phyloP scores from a whole-genome alignment of 2,888 invertebrate species.

The Chouioia cunea region DNA sequence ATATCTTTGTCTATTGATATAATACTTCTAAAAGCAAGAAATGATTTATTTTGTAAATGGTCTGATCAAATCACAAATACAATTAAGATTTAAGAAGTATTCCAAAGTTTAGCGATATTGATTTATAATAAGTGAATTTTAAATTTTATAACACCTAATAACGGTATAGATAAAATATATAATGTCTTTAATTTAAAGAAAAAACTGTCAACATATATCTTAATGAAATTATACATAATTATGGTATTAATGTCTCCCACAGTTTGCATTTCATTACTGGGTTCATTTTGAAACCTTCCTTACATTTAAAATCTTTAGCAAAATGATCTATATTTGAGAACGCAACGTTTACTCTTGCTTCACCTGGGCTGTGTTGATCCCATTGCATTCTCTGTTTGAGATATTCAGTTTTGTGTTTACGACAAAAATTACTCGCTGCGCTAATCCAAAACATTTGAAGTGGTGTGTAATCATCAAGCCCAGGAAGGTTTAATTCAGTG shows the following conservation, averaged over 20 bases:
- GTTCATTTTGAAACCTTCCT: conserved; percentile 73
- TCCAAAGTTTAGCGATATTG: too few relatives aligned
- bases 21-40: too few relatives aligned
- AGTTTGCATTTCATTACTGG: conserved; percentile 73
- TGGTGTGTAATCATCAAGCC: conserved; percentile 75
- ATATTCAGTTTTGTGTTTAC: conserved; percentile 73
- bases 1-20: too few relatives aligned
- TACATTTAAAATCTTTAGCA: conserved; percentile 73
- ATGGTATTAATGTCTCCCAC: conserved; percentile 66
- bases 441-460: conserved; percentile 73
- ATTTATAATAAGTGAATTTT: too few relatives aligned
- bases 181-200: too few relatives aligned
- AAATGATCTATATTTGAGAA: conserved; percentile 74
- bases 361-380: conserved; percentile 79
- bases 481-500: conserved; percentile 78
- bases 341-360: conserved; percentile 64
- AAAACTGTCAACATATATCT: too few relatives aligned
- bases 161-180: too few relatives aligned
- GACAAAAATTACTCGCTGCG: conserved; percentile 75
- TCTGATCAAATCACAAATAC: too few relatives aligned
- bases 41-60: too few relatives aligned
- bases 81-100: too few relatives aligned
- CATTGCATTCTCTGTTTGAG: conserved; percentile 83
- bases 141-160: too few relatives aligned
- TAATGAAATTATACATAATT: too few relatives aligned